These are phyloP conservation scores for Arctocebus calabarensis DNA, from an alignment of 2,797 vertebrate genomes.

Conservation along the genomic window DNA sequence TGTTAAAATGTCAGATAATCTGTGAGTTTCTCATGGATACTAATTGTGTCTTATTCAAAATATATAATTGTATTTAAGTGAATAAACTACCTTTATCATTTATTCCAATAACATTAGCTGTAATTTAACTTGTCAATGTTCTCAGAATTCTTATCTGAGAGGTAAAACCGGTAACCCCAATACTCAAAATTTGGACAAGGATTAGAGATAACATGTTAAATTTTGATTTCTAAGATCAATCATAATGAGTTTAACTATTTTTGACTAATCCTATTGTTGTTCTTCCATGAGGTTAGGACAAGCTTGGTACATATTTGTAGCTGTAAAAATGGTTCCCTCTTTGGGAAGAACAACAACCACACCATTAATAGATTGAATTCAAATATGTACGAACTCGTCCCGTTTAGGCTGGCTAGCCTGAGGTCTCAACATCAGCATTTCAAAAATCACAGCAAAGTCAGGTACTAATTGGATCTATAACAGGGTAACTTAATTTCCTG, in stretches of 20 bases:
- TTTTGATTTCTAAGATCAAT: not conserved
- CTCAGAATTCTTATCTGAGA: not conserved
- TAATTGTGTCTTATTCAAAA: not conserved
- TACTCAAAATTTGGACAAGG: not conserved
- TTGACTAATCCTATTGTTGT: not conserved
- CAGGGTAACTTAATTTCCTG: not conserved
- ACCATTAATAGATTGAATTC: not conserved
- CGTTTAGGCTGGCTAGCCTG: not conserved
- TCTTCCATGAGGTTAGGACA: constrained; percentile 4
- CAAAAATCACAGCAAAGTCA: not conserved
- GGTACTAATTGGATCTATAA: not conserved
- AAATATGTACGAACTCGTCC: not conserved
- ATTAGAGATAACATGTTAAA: not conserved
- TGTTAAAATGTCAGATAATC: not conserved
- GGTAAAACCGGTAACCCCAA: not conserved
- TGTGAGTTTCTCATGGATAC: not conserved
- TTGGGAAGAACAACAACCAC: not conserved
- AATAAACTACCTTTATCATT: not conserved
- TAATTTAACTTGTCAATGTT: not conserved
- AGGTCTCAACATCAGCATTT: not conserved
- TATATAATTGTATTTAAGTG: not conserved
- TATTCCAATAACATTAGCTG: not conserved
- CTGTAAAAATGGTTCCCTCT: not conserved
- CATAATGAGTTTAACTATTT: not conserved
- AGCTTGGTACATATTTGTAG: not conserved